Evolutionary conservation across 2,113 vertebrate species (phyloP).

Genomic region (Pontoporia blainvillei): DNA sequence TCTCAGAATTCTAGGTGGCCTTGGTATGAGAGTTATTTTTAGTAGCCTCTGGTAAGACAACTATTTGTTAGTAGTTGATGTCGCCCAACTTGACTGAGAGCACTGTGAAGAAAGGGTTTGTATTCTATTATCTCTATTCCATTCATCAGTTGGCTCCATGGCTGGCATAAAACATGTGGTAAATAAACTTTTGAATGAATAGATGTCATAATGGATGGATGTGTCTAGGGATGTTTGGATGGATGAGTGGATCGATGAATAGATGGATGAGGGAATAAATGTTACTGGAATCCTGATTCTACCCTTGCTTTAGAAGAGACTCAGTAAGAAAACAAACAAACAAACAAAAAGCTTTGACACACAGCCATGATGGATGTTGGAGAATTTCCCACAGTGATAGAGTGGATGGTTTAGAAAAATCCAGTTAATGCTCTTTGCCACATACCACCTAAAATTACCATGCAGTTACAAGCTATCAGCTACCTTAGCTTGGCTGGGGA

Average conservation of each 20-base stretch:
- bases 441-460: background rate
- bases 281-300: constrained; percentile 8
- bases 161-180: background rate
- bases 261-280: constrained; percentile 59
- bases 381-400: constrained; percentile 41
- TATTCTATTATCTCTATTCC: constrained; percentile 18
- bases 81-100: background rate
- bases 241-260: background rate
- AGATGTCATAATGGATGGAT: constrained; percentile 39
- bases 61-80: background rate
- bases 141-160: constrained; percentile 1
- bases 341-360: constrained; percentile 47
- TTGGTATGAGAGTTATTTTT: background rate
- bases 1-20: background rate
- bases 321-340: constrained; percentile 34
- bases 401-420: constrained; percentile 3
- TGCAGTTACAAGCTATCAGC: background rate
- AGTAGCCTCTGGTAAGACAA: background rate
- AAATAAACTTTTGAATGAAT: constrained; percentile 35
- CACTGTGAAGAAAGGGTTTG: background rate
- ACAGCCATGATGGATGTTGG: constrained; percentile 7
- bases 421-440: background rate
- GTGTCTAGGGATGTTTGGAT: background rate
- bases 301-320: constrained; percentile 2
- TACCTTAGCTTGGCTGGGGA: background rate